Percentiles rank a stretch among this genome's conserved stretches.
phyloP scores from a whole-genome alignment of 2,888 invertebrate genomes.

The Netelia melanura region DNA sequence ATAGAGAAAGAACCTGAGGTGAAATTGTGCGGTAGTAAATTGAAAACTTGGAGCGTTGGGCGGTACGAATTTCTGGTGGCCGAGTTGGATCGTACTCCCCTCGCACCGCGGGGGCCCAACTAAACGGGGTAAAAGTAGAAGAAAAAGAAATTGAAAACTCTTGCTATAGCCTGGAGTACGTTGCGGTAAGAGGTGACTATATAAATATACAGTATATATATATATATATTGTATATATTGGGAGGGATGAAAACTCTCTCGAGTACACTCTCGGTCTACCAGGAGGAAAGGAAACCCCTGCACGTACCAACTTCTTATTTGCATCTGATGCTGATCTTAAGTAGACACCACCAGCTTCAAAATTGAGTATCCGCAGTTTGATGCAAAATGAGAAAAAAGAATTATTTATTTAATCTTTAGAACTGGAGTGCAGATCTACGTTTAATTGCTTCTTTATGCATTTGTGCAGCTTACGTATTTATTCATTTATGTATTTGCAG shows the following conservation, averaged over 20 bases:
- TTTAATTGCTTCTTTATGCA: neutral
- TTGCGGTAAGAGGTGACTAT: slow-evolving; percentile 4
- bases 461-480: neutral
- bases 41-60: neutral
- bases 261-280: neutral
- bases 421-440: too few species aligned
- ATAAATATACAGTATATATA: slow-evolving; percentile 14
- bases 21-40: slow-evolving; percentile 45
- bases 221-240: slow-evolving; percentile 1
- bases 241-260: slow-evolving; percentile 16
- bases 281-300: slow-evolving; percentile 5
- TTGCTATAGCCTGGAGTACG: slow-evolving; percentile 17
- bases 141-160: slow-evolving; percentile 17
- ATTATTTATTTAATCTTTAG: neutral
- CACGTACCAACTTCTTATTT: neutral
- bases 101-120: too few species aligned
- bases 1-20: neutral
- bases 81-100: too few species aligned
- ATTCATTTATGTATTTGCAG: slow-evolving; percentile 32
- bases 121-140: too few species aligned
- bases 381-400: neutral
- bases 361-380: neutral
- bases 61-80: too few species aligned
- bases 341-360: neutral
- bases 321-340: neutral